Base-by-base conservation (phyloP, 2,888 invertebrate species). In the Microctonus hyperodae region DNA sequence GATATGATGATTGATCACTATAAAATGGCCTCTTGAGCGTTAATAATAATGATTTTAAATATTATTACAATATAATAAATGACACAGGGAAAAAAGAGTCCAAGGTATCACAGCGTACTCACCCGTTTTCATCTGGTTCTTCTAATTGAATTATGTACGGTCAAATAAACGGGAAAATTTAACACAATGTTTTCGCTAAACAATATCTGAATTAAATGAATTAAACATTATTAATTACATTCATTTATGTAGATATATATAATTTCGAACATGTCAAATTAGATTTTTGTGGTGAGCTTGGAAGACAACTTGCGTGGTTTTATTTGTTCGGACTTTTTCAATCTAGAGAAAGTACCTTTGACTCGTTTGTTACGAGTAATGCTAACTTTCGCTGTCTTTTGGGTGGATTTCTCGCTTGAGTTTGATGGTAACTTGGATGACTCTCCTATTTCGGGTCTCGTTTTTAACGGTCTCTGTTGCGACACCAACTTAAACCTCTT, bases 401-500 rank as follows among this genome's bases (percentile, higher is more conserved):
- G 77, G 31, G 73, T 71, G 16, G 68, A 37, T 68, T 78, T 80
- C n/a, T 51, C 59, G 31, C 64, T 66, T 7, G 64, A 44, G 61
- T 48, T 59, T 9, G 67, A 60, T 1, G 56, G 23, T 2, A 63
- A 28, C 40, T 66, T 74, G 23, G 79, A 76, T 1, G 78, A 71
- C 62, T 81, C 79, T 5, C 76, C 79, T 3, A 75, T 64, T 67
- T 79, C 79, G 7, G 77, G 70, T 2, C 73, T 73, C 2, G 69
- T 69, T 53, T 77, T 80, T 11, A 70, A 53, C 5, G 75, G 40
- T 50, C 70, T 77, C 11, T 57, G 35, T 37, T 71, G 69, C 11
- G 77, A 78, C 7, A 75, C 57, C 5, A 81, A 74, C 68, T 81
- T 82, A n/a, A 81, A 62, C 63, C 81, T 75, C 56, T 82, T 81